These are phyloP conservation scores for Epicauta chinensis DNA, from an alignment of 1,140 invertebrate species.

Conservation along the genomic window DNA sequence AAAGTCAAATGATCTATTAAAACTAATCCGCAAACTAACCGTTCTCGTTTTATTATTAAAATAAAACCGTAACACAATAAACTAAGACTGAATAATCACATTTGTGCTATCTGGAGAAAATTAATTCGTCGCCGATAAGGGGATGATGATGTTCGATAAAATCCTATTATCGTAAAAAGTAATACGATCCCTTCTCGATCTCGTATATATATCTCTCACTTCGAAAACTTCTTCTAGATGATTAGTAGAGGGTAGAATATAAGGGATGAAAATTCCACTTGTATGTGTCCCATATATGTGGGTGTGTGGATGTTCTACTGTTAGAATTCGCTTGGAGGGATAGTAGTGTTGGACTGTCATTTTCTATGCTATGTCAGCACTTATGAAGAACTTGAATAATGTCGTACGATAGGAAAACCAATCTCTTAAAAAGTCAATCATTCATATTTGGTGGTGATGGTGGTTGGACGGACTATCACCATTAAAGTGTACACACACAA, in stretches of 20 bases:
- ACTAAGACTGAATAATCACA: constrained; percentile 2
- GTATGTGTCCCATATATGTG: too few species aligned
- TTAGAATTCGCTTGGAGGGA: not conserved
- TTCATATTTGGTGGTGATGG: constrained; percentile 13
- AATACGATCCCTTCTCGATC: constrained; percentile 17
- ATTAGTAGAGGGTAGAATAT: constrained; percentile 6
- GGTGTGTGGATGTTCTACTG: too few species aligned
- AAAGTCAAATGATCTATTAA: too few species aligned
- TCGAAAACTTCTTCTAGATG: constrained; percentile 4
- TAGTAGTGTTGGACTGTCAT: not conserved
- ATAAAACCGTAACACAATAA: not conserved
- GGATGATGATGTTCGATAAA: constrained; percentile 1
- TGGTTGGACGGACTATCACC: too few species aligned
- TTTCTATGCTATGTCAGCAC: constrained; percentile 20
- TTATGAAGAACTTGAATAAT: constrained; percentile 26
- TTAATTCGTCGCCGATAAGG: constrained; percentile 1
- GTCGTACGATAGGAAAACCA: constrained; percentile 24
- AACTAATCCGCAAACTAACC: too few species aligned
- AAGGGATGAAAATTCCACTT: not conserved
- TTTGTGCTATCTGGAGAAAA: not conserved
- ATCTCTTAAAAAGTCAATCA: constrained; percentile 31
- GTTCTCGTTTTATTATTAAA: too few species aligned
- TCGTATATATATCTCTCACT: constrained; percentile 3
- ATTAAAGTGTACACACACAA: too few species aligned
- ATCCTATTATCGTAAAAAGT: constrained; percentile 26